A percentile compares a stretch with the other conserved stretches of the same genome.
Evolutionary conservation across 2,113 vertebrate species (phyloP).

Genomic region (Erythrocercus mccallii): DNA sequence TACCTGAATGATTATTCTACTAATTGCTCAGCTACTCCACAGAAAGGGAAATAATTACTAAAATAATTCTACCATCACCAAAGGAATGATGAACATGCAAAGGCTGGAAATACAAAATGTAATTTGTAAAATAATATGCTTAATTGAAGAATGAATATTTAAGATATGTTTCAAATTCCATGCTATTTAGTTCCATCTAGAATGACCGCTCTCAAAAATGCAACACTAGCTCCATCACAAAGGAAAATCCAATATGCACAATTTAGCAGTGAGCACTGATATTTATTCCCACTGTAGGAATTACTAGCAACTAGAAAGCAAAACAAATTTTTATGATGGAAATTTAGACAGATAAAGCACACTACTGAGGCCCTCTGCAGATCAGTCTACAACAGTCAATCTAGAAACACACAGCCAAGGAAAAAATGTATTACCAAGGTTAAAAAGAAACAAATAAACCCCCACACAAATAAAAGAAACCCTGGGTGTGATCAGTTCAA

Average conservation of each 20-base stretch:
- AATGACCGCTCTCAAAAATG: background rate
- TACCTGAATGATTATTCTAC: constrained; percentile 4
- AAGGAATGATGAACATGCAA: background rate
- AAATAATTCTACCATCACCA: background rate
- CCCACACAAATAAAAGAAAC: background rate
- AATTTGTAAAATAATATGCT: background rate
- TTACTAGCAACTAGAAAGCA: background rate
- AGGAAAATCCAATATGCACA: background rate
- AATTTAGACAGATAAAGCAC: background rate
- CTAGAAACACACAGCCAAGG: background rate
- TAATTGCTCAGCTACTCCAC: background rate
- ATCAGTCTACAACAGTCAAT: background rate
- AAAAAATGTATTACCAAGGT: background rate
- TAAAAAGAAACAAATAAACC: background rate
- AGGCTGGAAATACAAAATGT: background rate
- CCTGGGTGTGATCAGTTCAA: background rate
- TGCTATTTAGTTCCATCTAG: background rate
- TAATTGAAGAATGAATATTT: background rate
- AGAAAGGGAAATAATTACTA: constrained; percentile 7
- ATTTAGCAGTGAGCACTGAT: background rate
- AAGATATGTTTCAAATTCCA: background rate
- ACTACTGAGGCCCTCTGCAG: background rate
- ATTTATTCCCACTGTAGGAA: background rate
- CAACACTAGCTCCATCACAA: background rate
- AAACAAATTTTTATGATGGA: background rate